Conservation (phyloP, 2,113 vertebrate species). For the Falco punctatus region DNA sequence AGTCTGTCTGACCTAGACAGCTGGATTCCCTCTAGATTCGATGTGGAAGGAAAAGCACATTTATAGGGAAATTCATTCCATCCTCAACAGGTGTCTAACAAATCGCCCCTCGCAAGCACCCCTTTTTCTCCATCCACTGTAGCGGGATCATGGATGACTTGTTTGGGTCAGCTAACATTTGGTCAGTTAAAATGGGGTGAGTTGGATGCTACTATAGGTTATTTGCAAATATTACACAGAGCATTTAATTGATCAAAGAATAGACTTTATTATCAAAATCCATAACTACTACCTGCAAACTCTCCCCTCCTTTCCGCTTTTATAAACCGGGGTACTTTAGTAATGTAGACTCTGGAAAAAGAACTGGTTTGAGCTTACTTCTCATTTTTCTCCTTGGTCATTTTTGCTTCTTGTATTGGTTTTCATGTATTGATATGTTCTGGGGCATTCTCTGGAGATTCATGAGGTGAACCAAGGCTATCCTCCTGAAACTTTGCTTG, state of each 20-base stretch:
- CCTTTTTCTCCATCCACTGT: background rate
- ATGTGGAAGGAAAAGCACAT: background rate
- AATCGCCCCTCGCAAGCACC: background rate
- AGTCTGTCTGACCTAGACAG: background rate
- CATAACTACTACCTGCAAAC: background rate
- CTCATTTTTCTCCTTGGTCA: background rate
- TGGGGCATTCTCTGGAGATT: background rate
- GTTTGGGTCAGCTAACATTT: background rate
- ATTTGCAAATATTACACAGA: background rate
- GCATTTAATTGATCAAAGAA: background rate
- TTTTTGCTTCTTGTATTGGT: background rate
- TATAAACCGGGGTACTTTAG: background rate
- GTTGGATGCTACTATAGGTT: background rate
- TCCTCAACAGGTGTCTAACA: background rate
- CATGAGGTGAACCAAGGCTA: background rate
- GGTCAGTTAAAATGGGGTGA: background rate
- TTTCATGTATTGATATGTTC: background rate
- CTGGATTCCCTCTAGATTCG: background rate
- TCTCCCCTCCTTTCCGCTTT: background rate
- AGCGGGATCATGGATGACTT: background rate
- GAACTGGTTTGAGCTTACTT: background rate
- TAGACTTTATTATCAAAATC: background rate
- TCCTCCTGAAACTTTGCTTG: background rate
- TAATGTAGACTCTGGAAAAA: background rate
- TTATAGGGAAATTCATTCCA: background rate